These are phyloP conservation scores for Hemiprocne comata DNA, from an alignment of 2,113 vertebrate species.

Conservation along the genomic window DNA sequence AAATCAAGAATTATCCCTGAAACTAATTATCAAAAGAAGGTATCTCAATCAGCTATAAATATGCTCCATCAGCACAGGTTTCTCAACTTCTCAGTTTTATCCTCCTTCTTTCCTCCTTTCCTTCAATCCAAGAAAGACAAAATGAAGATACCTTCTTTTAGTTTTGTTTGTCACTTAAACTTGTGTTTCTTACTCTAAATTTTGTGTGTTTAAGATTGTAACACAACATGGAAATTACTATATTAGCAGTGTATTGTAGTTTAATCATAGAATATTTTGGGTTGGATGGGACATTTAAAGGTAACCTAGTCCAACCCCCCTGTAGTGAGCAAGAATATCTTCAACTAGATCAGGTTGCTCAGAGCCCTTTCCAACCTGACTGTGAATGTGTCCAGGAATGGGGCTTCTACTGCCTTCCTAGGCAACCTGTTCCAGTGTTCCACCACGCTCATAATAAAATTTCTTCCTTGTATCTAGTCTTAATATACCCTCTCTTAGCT, in stretches of 20 bases:
- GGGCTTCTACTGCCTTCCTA: no score
- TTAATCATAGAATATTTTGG: background rate
- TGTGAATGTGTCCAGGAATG: background rate
- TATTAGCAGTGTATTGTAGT: background rate
- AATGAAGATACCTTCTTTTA: background rate
- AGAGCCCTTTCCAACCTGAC: background rate
- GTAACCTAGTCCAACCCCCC: accelerated
- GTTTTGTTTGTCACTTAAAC: background rate
- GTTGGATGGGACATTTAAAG: background rate
- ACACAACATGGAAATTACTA: background rate
- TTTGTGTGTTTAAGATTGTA: background rate
- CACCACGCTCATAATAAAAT: no score
- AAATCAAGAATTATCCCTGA: background rate
- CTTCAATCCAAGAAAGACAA: background rate
- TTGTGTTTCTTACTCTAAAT: background rate
- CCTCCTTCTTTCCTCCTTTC: background rate
- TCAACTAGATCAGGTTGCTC: background rate
- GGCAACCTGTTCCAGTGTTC: no score
- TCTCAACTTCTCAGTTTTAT: background rate
- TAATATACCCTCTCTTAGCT: no score
- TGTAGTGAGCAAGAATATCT: background rate
- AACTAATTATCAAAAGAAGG: background rate
- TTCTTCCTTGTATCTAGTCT: no score
- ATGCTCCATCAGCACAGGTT: background rate
- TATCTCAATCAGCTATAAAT: background rate